These are phyloP conservation scores for Speoplatyrhinus poulsoni DNA, from an alignment of 2,113 vertebrate genomes.

Conservation along the genomic window DNA sequence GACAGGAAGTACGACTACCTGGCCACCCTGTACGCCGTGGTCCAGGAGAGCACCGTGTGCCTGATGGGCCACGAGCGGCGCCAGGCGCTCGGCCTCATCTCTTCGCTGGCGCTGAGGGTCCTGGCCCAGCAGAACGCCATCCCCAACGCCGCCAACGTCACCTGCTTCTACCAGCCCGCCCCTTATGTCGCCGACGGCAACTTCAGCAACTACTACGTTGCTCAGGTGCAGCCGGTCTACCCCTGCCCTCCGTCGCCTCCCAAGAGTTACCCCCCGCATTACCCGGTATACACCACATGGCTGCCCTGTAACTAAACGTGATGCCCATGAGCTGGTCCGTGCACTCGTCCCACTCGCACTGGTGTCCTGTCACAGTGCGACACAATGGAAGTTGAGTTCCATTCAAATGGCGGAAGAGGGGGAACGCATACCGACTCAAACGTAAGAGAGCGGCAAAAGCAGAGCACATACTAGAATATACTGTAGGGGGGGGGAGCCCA, in stretches of 20 bases:
- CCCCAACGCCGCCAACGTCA: constrained; percentile 94
- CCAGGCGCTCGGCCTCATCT: constrained; percentile 94
- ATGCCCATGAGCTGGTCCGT: too few species aligned
- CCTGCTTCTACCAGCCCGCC: constrained; percentile 98
- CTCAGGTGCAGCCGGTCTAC: constrained; percentile 93
- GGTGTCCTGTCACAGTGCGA: constrained; percentile 3
- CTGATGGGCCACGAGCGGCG: constrained; percentile 98
- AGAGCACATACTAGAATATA: not conserved
- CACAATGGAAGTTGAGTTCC: too few species aligned
- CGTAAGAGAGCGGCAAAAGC: constrained; percentile 18
- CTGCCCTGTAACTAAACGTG: constrained; percentile 89
- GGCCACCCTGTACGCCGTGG: constrained; percentile 91
- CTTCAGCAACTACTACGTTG: constrained; percentile 98
- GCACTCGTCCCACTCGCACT: constrained; percentile 1
- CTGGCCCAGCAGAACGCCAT: constrained; percentile 95
- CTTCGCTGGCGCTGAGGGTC: constrained; percentile 89
- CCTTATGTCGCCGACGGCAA: constrained; percentile 94
- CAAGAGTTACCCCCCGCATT: constrained; percentile 72
- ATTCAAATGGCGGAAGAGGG: not conserved
- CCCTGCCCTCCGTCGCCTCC: constrained; percentile 79
- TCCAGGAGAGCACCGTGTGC: constrained; percentile 97
- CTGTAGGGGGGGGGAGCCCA: not conserved
- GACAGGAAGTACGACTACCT: constrained; percentile 98
- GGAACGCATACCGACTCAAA: not conserved
- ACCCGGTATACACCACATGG: constrained; percentile 85